phyloP scores from a whole-genome alignment of 2,797 vertebrate species.

The Anabas testudineus region DNA sequence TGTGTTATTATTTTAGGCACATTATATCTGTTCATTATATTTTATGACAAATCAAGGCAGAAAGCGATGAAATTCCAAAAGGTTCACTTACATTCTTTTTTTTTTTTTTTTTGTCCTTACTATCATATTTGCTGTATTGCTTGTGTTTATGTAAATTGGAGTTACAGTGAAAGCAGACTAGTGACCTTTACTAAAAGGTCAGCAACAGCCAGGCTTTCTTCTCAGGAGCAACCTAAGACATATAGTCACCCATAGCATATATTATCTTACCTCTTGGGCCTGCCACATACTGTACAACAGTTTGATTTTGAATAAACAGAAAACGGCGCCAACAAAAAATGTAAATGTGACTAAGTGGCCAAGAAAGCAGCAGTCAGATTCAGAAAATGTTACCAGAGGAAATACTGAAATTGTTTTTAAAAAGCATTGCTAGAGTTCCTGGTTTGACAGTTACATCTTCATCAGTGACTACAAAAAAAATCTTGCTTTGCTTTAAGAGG shows the following conservation, averaged over 20 bases:
- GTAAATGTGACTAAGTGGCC: neutral
- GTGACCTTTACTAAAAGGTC: slow-evolving; percentile 51
- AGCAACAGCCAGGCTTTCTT: slow-evolving; percentile 13
- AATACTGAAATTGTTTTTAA: slow-evolving; percentile 6
- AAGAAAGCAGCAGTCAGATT: neutral
- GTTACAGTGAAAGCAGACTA: slow-evolving; percentile 49
- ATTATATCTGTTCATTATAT: too few species aligned
- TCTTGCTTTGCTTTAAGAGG: slow-evolving; percentile 17
- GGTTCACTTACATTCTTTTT: too few species aligned
- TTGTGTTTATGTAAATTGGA: slow-evolving; percentile 41
- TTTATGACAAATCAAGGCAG: too few species aligned
- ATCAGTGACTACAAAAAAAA: slow-evolving; percentile 32
- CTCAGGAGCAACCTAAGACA: slow-evolving; percentile 3
- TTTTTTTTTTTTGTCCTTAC: slow-evolving; percentile 37
- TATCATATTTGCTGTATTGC: slow-evolving; percentile 26
- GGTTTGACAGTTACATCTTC: slow-evolving; percentile 16
- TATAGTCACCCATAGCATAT: slow-evolving; percentile 1
- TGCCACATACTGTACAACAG: neutral
- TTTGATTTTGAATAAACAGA: neutral
- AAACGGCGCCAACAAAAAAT: neutral
- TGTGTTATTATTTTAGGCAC: too few species aligned
- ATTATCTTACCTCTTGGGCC: neutral
- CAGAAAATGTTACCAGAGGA: neutral
- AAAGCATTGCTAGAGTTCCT: neutral
- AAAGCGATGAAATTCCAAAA: too few species aligned